A percentile compares a stretch with the other conserved stretches of the same genome.
Conservation (phyloP, 2,113 vertebrate genomes). For the Sinocyclocheilus anophthalmus region DNA sequence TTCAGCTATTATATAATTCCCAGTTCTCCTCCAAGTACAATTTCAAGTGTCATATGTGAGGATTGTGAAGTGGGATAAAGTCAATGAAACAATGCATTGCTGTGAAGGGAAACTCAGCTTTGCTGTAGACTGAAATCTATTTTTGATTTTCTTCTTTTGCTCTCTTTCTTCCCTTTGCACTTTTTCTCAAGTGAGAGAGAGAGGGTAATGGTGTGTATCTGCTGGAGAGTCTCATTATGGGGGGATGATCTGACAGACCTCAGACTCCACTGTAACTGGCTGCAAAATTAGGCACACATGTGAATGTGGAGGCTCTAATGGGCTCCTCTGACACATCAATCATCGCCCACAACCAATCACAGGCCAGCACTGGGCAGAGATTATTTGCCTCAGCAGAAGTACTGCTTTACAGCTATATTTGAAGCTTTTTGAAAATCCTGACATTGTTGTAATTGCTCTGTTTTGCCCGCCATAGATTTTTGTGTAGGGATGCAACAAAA, state of each 20-base stretch:
- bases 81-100: background rate
- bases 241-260: constrained; percentile 75
- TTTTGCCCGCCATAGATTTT: background rate
- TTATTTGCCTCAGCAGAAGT: background rate
- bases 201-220: constrained; percentile 7
- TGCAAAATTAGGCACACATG: constrained; percentile 71
- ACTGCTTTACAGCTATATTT: constrained; percentile 31
- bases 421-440: background rate
- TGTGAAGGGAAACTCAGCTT: background rate
- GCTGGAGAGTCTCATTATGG: constrained; percentile 66
- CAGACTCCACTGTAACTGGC: constrained; percentile 74
- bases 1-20: background rate
- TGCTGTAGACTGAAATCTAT: background rate
- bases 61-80: background rate
- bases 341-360: constrained; percentile 53
- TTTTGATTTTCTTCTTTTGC: background rate
- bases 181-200: background rate
- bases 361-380: background rate
- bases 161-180: background rate
- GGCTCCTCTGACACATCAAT: constrained; percentile 16
- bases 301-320: constrained; percentile 52
- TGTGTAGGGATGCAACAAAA: background rate
- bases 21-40: background rate
- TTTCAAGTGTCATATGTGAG: background rate
- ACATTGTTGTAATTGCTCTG: background rate